A percentile compares a stretch with the other conserved stretches of the same genome.
These are phyloP conservation scores for Grapholita molesta DNA, from an alignment of 1,140 invertebrate species.

Conservation along the genomic window DNA sequence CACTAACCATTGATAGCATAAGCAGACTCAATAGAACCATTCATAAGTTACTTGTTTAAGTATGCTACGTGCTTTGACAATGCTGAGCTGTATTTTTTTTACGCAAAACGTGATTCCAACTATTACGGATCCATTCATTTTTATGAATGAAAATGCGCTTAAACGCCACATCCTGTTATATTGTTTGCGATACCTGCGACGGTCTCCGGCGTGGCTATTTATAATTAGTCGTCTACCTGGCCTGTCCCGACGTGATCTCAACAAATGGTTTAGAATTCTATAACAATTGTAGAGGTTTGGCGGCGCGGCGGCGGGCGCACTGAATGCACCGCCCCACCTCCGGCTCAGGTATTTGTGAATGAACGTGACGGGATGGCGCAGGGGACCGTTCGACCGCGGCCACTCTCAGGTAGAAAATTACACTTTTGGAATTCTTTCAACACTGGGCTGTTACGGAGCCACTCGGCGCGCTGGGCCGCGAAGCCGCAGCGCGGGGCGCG, in stretches of 20 bases:
- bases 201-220: conserved; percentile 45
- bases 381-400: conserved; percentile 54
- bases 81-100: not conserved
- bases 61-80: not conserved
- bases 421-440: conserved; percentile 75
- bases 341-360: conserved; percentile 73
- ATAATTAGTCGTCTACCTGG: conserved; percentile 67
- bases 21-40: not conserved
- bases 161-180: conserved; percentile 61
- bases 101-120: conserved; percentile 5
- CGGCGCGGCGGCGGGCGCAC: conserved; percentile 35
- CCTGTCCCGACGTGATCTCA: conserved; percentile 42
- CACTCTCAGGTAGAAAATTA: conserved; percentile 75
- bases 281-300: conserved; percentile 58
- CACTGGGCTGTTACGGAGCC: conserved; percentile 52
- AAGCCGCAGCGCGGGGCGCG: conserved; percentile 70
- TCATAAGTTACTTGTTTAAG: not conserved
- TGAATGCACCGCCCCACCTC: conserved; percentile 45
- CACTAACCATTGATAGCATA: not conserved
- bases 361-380: conserved; percentile 65
- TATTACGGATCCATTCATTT: conserved; percentile 31
- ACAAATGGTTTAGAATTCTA: conserved; percentile 60
- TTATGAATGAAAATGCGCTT: conserved; percentile 60
- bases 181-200: conserved; percentile 52
- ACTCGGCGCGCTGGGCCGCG: conserved; percentile 59